Evolutionary conservation across 2,797 vertebrate species (phyloP), one percentile per base, ranked within the genome.

Genomic region (Characodon lateralis): DNA sequence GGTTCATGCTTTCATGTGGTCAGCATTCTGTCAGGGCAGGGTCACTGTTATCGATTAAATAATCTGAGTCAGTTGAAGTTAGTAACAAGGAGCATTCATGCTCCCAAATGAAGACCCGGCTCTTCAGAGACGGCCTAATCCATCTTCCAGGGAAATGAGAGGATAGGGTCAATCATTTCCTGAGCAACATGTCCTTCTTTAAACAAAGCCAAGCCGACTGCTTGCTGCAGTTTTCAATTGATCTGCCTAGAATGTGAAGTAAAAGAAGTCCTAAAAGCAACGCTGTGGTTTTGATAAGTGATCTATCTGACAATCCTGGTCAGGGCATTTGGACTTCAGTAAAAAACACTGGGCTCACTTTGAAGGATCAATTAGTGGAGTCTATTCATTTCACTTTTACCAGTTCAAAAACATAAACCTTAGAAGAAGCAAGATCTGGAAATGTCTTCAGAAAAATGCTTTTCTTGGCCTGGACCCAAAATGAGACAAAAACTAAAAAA

Each of bases 1-100:
- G 79, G 81, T 70, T 81, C 26, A 0, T 75, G 79, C 93, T 95
- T 95, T 96, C 90, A 95, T 95, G 95, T 95, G 94, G 95, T 92
- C 92, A 91, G 88, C 87, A 79, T 80, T 91, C 84, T 85, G 83
- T 89, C 83, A 82, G 79, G 81, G 89, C 91, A 84, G 86, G 93
- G 93, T 95, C 94, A 94, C 86, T 93, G 92, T 93, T 95, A 95
- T 96, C 95, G 81, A 92, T 94, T 92, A 88, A 94, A 93, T 90
- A 90, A 95, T 94, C 93, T 86, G 86, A 94, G 89, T 91, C 92
- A 85, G 89, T 93, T 85, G 87, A 85, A 88, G 83, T 78, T 84
- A 83, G 85, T 89, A 92, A 95, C 91, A 89, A 88, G 84, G 82
- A 35, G 83, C 93, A 94, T 94, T 95, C 92, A 93, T 94, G 90